Base-by-base conservation (phyloP, 2,888 invertebrate genomes). In the Meandrusa payeni region DNA sequence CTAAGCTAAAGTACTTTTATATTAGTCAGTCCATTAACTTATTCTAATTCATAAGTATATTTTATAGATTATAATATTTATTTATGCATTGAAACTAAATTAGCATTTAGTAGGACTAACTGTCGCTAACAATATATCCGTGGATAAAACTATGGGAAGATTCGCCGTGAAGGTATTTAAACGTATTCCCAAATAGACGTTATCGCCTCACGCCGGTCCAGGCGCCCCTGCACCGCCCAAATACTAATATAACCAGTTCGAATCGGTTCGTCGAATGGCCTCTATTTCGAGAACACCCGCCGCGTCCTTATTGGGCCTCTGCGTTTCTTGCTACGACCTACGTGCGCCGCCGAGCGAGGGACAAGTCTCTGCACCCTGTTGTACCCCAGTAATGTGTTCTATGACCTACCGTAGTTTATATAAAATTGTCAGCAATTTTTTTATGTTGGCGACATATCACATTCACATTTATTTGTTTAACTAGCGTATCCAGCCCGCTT, bases 281-380 rank as follows among this genome's bases (percentile, higher is more conserved):
- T 78, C 77, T 78, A 79, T 82, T 81, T 81, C 70, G 71, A 77
- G 79, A 78, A 69, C 75, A 60, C 61, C 62, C 63, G 75, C 68
- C 69, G 72, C 61, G 74, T 67, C 63, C 70, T 76, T 73, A 71
- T 71, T 72, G 72, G 68, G 73, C 67, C 69, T 69, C 69, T 38
- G 45, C 32, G 29, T 40, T 39, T 38, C 39, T 28, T 27, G 38
- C 42, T 34, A 42, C 54, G 48, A 50, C 52, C 50, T 52, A 43
- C 52, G 54, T 47, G 50, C 48, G 49, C 50, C 46, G 47, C 34
- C 45, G 38, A 41, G 37, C 33, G 41, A 29, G 24, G 26, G 31
- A 37, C 43, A 23, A 36, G 23, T 20, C 27, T 36, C 22, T 29
- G 3, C 20, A 38, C 38, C 38, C 38, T 15, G 37, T 40, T 45